Evolutionary conservation across 2,797 vertebrate species (phyloP).

Genomic region (Poeciliopsis turneri): DNA sequence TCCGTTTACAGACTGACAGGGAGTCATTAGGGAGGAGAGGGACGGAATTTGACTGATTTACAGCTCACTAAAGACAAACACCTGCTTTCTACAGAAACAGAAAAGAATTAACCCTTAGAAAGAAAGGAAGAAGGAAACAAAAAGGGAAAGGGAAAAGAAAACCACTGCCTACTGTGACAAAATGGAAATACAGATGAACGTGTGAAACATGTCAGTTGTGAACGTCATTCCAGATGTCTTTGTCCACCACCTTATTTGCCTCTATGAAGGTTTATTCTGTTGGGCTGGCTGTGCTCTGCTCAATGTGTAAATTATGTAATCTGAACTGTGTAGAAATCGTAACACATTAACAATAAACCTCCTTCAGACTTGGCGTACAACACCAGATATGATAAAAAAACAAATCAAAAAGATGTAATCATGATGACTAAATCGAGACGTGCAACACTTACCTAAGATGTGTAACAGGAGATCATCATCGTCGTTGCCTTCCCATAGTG

Average conservation of each 20-base stretch:
- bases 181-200: background rate
- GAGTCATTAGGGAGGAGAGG: background rate
- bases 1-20: slow-evolving; percentile 3
- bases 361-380: background rate
- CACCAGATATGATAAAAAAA: background rate
- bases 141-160: background rate
- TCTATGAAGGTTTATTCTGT: too few relatives aligned
- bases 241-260: too few relatives aligned
- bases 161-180: background rate
- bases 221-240: too few relatives aligned
- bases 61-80: slow-evolving; percentile 8
- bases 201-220: too few relatives aligned
- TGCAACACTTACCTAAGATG: slow-evolving; percentile 16
- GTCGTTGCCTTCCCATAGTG: background rate
- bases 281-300: too few relatives aligned
- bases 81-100: background rate
- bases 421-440: background rate
- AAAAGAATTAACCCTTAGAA: background rate
- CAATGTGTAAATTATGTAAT: too few relatives aligned
- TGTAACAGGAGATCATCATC: background rate
- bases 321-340: background rate
- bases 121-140: background rate
- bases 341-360: background rate
- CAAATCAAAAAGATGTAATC: background rate
- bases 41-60: background rate